These are phyloP conservation scores for Rhinolophus ferrumequinum DNA, from an alignment of 2,113 vertebrate genomes.

Conservation along the genomic window DNA sequence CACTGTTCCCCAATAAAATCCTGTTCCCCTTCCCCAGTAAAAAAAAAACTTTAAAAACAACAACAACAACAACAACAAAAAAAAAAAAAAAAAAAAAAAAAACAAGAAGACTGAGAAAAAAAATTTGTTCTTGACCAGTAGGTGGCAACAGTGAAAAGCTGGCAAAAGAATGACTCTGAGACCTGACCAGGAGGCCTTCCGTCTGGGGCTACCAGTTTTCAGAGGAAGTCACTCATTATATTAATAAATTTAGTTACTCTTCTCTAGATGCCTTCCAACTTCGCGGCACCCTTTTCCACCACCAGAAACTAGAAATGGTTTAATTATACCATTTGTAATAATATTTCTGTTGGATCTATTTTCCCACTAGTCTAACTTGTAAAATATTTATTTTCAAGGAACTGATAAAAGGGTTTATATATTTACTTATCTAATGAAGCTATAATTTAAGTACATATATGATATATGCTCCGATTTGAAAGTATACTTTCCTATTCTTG, in stretches of 20 bases:
- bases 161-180: not conserved
- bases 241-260: not conserved
- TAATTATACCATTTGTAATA: not conserved
- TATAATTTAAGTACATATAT: not conserved
- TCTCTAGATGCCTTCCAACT: not conserved
- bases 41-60: no score
- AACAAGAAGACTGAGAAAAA: not conserved
- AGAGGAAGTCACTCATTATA: not conserved
- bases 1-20: no score
- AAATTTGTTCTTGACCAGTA: not conserved
- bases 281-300: not conserved
- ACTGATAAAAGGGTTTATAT: not conserved
- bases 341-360: not conserved
- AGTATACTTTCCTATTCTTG: not conserved
- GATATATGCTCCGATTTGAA: not conserved
- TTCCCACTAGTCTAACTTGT: not conserved
- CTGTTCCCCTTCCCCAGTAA: no score
- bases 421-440: not conserved
- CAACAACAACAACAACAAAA: no score
- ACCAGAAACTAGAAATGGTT: not conserved
- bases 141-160: not conserved
- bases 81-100: not conserved
- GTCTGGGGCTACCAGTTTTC: not conserved
- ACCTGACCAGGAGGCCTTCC: not conserved
- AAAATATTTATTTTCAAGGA: slow-evolving; percentile 38